These are phyloP conservation scores for Sericinus montela DNA, from an alignment of 2,888 invertebrate genomes.

Conservation along the genomic window DNA sequence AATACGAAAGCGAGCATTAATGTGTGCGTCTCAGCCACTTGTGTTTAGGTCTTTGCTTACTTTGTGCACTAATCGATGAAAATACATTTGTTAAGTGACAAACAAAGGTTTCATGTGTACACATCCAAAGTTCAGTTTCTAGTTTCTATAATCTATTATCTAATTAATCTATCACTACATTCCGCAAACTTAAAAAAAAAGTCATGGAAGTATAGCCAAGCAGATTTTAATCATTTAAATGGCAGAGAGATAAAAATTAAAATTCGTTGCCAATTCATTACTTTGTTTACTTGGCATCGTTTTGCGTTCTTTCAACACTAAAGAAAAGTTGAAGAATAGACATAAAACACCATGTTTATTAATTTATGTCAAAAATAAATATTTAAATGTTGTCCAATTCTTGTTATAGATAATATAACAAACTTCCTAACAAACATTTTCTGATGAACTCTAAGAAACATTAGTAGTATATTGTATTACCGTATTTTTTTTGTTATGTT, in stretches of 20 bases:
- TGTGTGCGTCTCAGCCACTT: slow-evolving; percentile 71
- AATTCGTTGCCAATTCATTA: slow-evolving; percentile 26
- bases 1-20: slow-evolving; percentile 73
- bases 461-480: no score
- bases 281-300: slow-evolving; percentile 31
- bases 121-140: no score
- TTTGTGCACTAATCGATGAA: slow-evolving; percentile 32
- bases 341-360: slow-evolving; percentile 16
- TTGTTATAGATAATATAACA: no score
- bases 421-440: no score
- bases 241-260: slow-evolving; percentile 11
- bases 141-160: no score
- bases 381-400: no score
- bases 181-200: no score
- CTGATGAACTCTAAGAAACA: no score
- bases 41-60: slow-evolving; percentile 44
- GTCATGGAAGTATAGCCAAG: slow-evolving; percentile 3
- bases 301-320: slow-evolving; percentile 15
- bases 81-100: slow-evolving; percentile 27
- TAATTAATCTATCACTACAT: no score
- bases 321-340: slow-evolving; percentile 10
- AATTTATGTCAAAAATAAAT: no score
- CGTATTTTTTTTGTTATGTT: no score
- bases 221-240: slow-evolving; percentile 8
- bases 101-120: no score